Percentiles rank a stretch among this genome's conserved stretches.
Evolutionary conservation across 2,888 invertebrate species (phyloP).

Genomic region (Drosophila mulleri): DNA sequence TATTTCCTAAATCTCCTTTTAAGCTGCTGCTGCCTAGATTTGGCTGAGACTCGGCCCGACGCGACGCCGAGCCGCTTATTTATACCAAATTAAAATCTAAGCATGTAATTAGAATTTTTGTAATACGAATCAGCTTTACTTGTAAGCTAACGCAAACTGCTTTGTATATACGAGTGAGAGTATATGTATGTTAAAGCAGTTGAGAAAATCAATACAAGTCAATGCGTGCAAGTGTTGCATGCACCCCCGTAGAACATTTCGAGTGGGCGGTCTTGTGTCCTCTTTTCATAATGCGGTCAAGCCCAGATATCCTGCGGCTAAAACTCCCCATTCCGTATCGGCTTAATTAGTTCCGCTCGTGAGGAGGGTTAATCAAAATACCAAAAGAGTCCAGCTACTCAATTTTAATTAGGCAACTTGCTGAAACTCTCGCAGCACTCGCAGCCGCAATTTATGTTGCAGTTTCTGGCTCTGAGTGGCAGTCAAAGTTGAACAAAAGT

Average conservation of each 20-base stretch:
- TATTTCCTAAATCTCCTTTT: conserved; percentile 26
- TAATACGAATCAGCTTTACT: neutral
- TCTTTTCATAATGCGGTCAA: neutral
- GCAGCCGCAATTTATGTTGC: conserved; percentile 1
- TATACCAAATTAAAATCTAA: conserved; percentile 32
- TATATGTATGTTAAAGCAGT: neutral
- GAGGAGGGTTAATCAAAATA: neutral
- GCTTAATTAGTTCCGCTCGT: neutral
- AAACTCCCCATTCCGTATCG: neutral
- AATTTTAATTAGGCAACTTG: conserved; percentile 26
- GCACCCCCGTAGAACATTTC: neutral
- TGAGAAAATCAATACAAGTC: conserved; percentile 1
- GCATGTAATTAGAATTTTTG: conserved; percentile 9
- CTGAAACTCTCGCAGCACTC: neutral
- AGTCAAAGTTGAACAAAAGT: conserved; percentile 14
- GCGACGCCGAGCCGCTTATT: conserved; percentile 27
- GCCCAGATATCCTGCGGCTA: neutral
- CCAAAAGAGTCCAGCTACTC: neutral
- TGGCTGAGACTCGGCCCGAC: neutral
- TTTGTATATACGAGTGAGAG: neutral
- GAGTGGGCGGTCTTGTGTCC: neutral
- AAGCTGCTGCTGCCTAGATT: conserved; percentile 30
- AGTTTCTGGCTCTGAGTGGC: conserved; percentile 9
- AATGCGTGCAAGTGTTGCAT: neutral
- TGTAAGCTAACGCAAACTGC: neutral